Evolutionary conservation across 2,113 vertebrate genomes (phyloP).

Genomic region (Athene noctua): DNA sequence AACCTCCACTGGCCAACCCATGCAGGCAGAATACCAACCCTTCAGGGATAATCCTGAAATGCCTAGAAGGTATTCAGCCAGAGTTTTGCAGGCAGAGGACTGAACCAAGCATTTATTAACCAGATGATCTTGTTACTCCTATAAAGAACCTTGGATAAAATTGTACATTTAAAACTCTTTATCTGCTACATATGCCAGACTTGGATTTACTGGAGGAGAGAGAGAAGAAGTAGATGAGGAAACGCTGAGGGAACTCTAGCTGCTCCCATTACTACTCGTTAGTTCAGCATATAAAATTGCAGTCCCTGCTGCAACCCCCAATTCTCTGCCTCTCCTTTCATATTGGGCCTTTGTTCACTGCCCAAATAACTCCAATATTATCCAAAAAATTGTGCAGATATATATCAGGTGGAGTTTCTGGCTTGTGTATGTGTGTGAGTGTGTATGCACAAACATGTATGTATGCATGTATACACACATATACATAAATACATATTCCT

Average conservation of each 20-base stretch:
- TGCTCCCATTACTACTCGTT: background rate
- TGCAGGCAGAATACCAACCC: background rate
- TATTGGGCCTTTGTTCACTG: background rate
- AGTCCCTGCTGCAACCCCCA: background rate
- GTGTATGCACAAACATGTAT: background rate
- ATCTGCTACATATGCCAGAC: constrained; percentile 41
- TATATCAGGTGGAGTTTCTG: background rate
- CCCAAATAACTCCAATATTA: background rate
- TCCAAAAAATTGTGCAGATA: background rate
- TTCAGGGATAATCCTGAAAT: background rate
- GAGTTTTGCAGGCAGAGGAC: background rate
- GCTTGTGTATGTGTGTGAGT: background rate
- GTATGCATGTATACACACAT: background rate
- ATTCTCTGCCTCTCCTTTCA: background rate
- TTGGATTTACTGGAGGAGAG: constrained; percentile 43
- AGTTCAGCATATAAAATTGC: constrained; percentile 37
- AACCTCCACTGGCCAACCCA: background rate
- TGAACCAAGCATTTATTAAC: constrained; percentile 9
- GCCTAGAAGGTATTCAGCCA: background rate
- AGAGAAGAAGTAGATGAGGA: constrained; percentile 33
- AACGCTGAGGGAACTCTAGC: constrained; percentile 21
- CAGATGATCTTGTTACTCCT: constrained; percentile 43
- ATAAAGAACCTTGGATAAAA: constrained; percentile 45
- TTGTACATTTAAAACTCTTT: constrained; percentile 37
- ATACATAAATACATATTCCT: background rate